Evolutionary conservation across 2,888 invertebrate genomes (phyloP), one percentile per base, ranked within the genome.

Genomic region (Drosophila quinaria): DNA sequence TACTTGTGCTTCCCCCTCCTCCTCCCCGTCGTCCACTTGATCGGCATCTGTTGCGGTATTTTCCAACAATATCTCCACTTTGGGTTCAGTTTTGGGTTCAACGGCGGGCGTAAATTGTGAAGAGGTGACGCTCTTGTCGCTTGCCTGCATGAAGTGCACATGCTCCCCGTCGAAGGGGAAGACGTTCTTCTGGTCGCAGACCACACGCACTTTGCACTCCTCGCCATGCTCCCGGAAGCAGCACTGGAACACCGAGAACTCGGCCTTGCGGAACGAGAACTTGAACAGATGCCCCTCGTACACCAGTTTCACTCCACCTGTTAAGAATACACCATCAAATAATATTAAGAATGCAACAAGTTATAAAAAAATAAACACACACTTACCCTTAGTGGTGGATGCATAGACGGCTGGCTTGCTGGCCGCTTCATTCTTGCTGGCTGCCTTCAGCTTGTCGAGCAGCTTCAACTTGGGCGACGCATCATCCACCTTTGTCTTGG

Each of bases 231-330:
- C 92, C 15, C 91, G 87, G 70, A 91, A 92, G 55, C 92, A 91
- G 72, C 92, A 92, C 58, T 92, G 91, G 74, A 92, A 92, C 25
- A 92, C 90, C 11, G 91, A 90, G 52, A 78, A 92, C 33, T 87
- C 84, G 11, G 89, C 89, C 52, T 92, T 90, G 17, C 92, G 92
- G 76, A 90, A 92, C 35, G 90, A 88, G 52, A 92, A 92, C 54
- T 87, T 90, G 47, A 91, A 92, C 51, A 92, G 90, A 72, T 92
- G 92, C 0, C 92, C 92, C 35, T 92, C 89, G n/a, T 82, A 91
- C 3, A 91, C 64, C 25, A 92, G 75, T 65, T 92, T 92, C 75
- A 92, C 92, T n/a, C 92, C 92, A 52, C 92, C 92, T 82, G 59
- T 22, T 22, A 4, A 11, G 22, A 46, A 50, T 50, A 71, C 80